Evolutionary conservation across 2,888 invertebrate species (phyloP), one percentile per base, ranked within the genome.

Genomic region (Rhagophthalmus giganteus): DNA sequence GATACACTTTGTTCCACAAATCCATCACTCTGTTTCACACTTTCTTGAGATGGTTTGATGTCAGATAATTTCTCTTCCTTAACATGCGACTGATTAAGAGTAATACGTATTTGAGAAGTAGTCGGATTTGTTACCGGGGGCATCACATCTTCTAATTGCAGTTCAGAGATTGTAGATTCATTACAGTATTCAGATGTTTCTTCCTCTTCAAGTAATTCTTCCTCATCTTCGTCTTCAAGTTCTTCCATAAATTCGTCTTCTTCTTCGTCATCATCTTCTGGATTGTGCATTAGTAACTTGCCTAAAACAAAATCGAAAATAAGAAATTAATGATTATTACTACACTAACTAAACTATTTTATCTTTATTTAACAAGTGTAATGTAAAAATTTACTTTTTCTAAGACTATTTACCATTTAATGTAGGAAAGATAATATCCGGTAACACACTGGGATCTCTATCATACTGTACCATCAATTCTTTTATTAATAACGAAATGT

Each of bases 401-500:
- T 20, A 7, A 5, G 13, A 14, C 30, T 13, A 8, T 70, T 74
- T 79, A 71, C 90, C 90, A 72, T 89, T 85, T 62, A 84, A 74
- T 1, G 90, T 90, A 7, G 90, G 90, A 73, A 90, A 87, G 66
- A 81, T 76, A 54, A 90, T 85, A 50, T 83, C 82, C 5, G 91
- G 88, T 60, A 90, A 74, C 37, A 81, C 73, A 60, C 83, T 78
- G 51, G 81, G 79, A 59, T 86, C 84, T 53, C 84, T 82, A 66
- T 86, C 87, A 56, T 83, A 84, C 69, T 85, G 82, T 57, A 83
- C 78, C 83, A 92, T 90, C 12, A 94, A 75, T 26, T 77, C 73
- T 66, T 87, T 84, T 38, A 96, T 81, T 52, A 95, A 77, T 55
- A 84, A 81, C 20, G 90, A 88, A 58, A 96, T 87, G 60, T 94